Evolutionary conservation across 2,113 vertebrate species (phyloP).

Genomic region (Phalacrocorax brasilianus): DNA sequence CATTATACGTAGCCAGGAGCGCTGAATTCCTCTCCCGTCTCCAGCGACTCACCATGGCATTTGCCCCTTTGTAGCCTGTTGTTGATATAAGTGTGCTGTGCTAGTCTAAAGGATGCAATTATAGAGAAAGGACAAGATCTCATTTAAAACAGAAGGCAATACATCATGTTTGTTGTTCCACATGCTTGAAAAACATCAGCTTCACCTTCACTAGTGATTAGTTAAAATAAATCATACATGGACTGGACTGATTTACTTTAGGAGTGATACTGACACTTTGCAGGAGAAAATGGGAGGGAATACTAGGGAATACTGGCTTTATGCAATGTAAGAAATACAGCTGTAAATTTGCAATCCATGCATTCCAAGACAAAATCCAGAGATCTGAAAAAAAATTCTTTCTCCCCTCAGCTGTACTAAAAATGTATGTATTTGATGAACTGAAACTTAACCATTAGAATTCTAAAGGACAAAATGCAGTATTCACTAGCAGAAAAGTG

Average conservation of each 20-base stretch:
- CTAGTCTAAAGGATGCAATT: background rate
- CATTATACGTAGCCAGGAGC: accelerated
- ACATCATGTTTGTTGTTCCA: background rate
- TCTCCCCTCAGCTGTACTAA: background rate
- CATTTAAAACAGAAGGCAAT: background rate
- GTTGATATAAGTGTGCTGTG: background rate
- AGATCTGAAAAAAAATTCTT: background rate
- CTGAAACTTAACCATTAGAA: background rate
- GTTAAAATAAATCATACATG: background rate
- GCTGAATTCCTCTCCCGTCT: background rate
- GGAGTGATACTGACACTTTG: background rate
- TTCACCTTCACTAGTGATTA: background rate
- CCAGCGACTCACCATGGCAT: background rate
- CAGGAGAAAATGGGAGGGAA: background rate
- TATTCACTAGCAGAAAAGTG: background rate
- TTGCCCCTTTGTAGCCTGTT: background rate
- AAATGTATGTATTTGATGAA: background rate
- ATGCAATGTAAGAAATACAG: background rate
- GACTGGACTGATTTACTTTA: background rate
- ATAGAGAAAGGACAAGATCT: background rate
- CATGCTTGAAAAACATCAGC: background rate
- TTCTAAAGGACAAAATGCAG: background rate
- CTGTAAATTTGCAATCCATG: background rate
- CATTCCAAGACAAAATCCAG: background rate
- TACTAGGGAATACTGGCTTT: background rate